phyloP scores from a whole-genome alignment of 2,888 invertebrate species.

The Tipula vernalis region DNA sequence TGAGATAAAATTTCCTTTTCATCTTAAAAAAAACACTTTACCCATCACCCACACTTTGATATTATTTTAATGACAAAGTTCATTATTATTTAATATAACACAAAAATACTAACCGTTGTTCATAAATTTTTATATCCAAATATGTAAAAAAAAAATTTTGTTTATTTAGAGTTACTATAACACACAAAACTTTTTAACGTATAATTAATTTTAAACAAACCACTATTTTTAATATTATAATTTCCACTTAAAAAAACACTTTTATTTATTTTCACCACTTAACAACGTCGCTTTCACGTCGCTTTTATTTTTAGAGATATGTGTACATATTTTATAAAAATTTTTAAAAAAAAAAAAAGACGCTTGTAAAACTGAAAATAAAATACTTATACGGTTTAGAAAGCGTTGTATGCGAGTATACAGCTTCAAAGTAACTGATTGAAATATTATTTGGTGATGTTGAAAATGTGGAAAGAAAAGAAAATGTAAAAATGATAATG shows the following conservation, averaged over 20 bases:
- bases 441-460: background rate
- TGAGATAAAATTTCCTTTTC: background rate
- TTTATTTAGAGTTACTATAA: background rate
- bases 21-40: background rate
- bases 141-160: background rate
- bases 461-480: background rate
- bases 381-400: background rate
- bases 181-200: background rate
- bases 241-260: background rate
- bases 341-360: background rate
- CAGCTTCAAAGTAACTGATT: slow-evolving; percentile 9
- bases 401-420: background rate
- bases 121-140: background rate
- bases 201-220: background rate
- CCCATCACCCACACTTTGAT: background rate
- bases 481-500: background rate
- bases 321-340: background rate
- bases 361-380: background rate
- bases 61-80: background rate
- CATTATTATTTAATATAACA: background rate
- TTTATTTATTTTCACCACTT: background rate
- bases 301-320: background rate
- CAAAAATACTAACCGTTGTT: background rate
- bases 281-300: background rate
- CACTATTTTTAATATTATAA: background rate